phyloP scores from a whole-genome alignment of 2,888 invertebrate genomes.

The Neoaliturus tenellus region DNA sequence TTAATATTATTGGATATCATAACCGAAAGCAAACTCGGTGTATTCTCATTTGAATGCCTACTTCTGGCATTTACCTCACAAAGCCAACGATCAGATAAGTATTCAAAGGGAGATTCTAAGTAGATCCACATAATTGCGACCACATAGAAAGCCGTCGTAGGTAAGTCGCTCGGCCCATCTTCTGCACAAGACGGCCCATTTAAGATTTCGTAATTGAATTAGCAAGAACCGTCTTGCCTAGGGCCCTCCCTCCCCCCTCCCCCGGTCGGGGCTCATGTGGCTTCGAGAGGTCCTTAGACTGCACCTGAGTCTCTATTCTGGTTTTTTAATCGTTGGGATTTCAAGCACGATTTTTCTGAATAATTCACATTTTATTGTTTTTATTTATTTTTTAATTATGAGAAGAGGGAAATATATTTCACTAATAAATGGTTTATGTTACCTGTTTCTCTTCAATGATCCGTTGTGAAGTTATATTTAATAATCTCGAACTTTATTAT shows the following conservation, averaged over 20 bases:
- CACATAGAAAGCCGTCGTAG: neutral
- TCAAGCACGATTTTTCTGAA: neutral
- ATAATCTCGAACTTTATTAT: too few species aligned
- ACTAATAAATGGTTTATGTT: too few species aligned
- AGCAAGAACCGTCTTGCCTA: conserved; percentile 26
- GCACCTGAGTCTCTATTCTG: neutral
- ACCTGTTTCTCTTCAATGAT: too few species aligned
- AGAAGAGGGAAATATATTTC: too few species aligned
- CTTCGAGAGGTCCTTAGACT: neutral
- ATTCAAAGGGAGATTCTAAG: conserved; percentile 29
- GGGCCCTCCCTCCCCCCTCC: neutral
- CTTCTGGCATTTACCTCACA: neutral
- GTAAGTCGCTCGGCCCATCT: neutral
- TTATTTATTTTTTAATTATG: too few species aligned
- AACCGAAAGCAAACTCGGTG: neutral
- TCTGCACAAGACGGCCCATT: conserved; percentile 50
- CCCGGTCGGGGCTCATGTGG: neutral
- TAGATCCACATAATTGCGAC: conserved; percentile 13
- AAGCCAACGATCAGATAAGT: conserved; percentile 31
- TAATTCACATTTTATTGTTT: too few species aligned
- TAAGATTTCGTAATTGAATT: conserved; percentile 52
- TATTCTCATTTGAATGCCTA: neutral
- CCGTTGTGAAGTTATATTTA: too few species aligned
- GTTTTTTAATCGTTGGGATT: neutral
- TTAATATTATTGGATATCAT: neutral